Evolutionary conservation across 1,140 invertebrate species (phyloP).

Genomic region (Antheraea pernyi): DNA sequence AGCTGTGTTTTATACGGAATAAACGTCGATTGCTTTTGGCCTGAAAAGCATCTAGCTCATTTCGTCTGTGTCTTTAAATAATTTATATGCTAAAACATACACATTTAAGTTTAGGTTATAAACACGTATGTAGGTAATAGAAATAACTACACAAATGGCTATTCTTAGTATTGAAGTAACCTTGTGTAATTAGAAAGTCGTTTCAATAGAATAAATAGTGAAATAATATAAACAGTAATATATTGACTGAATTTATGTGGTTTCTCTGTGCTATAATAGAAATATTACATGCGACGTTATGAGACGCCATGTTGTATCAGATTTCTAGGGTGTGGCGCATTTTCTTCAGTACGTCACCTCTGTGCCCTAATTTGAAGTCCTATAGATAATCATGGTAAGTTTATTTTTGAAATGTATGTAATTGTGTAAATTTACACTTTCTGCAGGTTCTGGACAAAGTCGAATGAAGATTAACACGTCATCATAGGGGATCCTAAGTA

Average conservation of each 20-base stretch:
- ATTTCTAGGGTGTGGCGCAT: slow-evolving; percentile 53
- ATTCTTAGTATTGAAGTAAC: slow-evolving; percentile 5
- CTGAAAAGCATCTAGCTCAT: not conserved
- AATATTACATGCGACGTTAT: slow-evolving; percentile 25
- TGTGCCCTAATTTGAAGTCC: slow-evolving; percentile 23
- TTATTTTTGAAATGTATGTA: slow-evolving; percentile 24
- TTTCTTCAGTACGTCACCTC: slow-evolving; percentile 23
- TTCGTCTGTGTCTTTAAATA: not conserved
- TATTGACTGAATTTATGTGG: slow-evolving; percentile 24
- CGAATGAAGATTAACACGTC: not conserved
- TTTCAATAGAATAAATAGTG: slow-evolving; percentile 19
- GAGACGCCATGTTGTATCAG: slow-evolving; percentile 60
- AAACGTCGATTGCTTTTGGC: not conserved
- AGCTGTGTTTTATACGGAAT: not conserved
- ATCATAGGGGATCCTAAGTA: not conserved
- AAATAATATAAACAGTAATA: slow-evolving; percentile 20
- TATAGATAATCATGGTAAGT: slow-evolving; percentile 53
- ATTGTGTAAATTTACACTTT: not conserved
- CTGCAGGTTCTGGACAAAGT: not conserved
- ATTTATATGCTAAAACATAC: not conserved
- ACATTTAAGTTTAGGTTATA: not conserved
- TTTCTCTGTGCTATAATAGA: slow-evolving; percentile 19
- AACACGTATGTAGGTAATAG: not conserved
- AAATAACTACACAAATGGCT: not conserved
- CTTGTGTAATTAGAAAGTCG: slow-evolving; percentile 18